These are phyloP conservation scores for Oreocharis arfaki DNA, from an alignment of 2,113 vertebrate genomes.

Conservation along the genomic window DNA sequence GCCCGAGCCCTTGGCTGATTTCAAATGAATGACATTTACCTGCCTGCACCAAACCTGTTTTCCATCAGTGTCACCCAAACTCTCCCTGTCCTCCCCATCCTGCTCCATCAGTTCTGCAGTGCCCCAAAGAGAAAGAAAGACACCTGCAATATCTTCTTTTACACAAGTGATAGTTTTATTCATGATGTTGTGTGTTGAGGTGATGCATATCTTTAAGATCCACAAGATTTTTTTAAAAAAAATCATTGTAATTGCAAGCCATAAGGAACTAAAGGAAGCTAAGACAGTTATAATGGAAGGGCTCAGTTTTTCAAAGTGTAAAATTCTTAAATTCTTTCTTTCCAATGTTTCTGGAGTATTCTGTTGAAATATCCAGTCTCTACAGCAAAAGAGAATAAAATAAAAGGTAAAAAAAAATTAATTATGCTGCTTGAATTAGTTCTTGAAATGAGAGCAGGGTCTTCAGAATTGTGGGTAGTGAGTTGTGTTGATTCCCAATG, in stretches of 20 bases:
- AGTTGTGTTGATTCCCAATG: background rate
- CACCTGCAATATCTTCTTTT: background rate
- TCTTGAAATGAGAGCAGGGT: background rate
- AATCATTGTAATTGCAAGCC: background rate
- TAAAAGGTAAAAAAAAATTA: background rate
- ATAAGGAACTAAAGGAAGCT: background rate
- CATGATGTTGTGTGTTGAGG: fast-evolving
- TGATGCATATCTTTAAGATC: background rate
- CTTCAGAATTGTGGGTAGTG: background rate
- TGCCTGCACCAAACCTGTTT: background rate
- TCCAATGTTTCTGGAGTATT: background rate
- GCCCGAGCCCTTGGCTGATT: background rate
- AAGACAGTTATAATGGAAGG: background rate
- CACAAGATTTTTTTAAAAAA: background rate
- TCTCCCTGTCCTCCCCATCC: fast-evolving
- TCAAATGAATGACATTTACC: background rate
- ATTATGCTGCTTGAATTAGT: background rate
- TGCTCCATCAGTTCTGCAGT: background rate
- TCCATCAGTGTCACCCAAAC: background rate
- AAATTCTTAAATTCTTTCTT: background rate
- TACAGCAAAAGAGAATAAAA: background rate
- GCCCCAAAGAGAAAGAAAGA: background rate
- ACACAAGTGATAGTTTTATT: background rate
- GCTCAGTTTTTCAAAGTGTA: background rate
- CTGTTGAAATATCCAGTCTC: background rate